Evolutionary conservation across 2,888 invertebrate genomes (phyloP).

Genomic region (Empis stercorea): DNA sequence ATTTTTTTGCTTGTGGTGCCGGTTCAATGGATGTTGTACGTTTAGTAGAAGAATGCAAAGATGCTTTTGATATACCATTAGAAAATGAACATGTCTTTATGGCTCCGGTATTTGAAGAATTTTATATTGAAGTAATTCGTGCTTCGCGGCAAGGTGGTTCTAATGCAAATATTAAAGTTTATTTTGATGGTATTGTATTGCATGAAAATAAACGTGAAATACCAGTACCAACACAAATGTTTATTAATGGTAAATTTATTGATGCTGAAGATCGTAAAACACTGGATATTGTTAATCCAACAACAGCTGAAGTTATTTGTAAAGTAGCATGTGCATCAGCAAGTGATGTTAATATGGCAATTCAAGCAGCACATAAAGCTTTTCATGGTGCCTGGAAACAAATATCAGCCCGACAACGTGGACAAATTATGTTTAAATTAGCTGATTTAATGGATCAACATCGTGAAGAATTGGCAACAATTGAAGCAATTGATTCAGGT

Average conservation of each 20-base stretch:
- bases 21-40: conserved; percentile 93
- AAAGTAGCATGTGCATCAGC: conserved; percentile 57
- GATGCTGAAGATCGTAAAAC: conserved; percentile 56
- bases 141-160: conserved; percentile 49
- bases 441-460: conserved; percentile 92
- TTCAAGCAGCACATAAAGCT: conserved; percentile 73
- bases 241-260: conserved; percentile 82
- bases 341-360: conserved; percentile 78
- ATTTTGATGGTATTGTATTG: conserved; percentile 61
- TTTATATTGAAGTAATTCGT: conserved; percentile 52
- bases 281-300: conserved; percentile 65
- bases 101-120: conserved; percentile 79
- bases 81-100: conserved; percentile 88
- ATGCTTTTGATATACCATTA: conserved; percentile 58
- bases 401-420: conserved; percentile 84
- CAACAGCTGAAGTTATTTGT: conserved; percentile 68
- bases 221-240: conserved; percentile 78
- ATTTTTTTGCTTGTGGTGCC: conserved; percentile 92
- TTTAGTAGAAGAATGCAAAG: conserved; percentile 83
- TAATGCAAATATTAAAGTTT: conserved; percentile 39
- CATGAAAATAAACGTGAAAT: conserved; percentile 73
- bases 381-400: conserved; percentile 92
- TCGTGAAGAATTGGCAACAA: conserved; percentile 88
- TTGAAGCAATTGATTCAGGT: conserved; percentile 87
- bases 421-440: conserved; percentile 67